Evolutionary conservation across 2,113 vertebrate species (phyloP).

Genomic region (Pelodiscus sinensis): DNA sequence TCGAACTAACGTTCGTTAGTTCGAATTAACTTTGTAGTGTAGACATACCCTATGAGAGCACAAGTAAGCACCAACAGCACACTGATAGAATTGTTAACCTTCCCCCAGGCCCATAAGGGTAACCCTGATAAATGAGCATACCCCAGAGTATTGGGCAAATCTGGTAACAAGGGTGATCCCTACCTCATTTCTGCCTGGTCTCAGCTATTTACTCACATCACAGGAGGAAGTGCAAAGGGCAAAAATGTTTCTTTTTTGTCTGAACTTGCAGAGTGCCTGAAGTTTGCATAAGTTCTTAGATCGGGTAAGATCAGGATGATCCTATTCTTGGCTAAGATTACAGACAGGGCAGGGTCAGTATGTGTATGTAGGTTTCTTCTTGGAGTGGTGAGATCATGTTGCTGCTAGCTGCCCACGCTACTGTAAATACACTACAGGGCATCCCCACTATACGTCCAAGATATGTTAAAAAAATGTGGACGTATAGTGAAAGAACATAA

Average conservation of each 20-base stretch:
- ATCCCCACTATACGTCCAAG: too few relatives aligned
- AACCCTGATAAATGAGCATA: too few relatives aligned
- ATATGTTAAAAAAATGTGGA: too few relatives aligned
- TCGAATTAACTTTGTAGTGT: too few relatives aligned
- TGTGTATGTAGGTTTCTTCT: neutral
- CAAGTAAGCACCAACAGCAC: too few relatives aligned
- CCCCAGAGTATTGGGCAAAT: too few relatives aligned
- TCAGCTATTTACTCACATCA: slow-evolving; percentile 23
- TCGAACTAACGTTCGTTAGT: too few relatives aligned
- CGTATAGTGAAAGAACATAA: too few relatives aligned
- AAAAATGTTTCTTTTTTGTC: slow-evolving; percentile 49
- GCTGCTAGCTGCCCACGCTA: neutral
- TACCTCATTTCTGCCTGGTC: slow-evolving; percentile 24
- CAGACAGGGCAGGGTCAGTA: slow-evolving; percentile 8
- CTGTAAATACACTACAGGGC: neutral
- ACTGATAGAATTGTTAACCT: too few relatives aligned
- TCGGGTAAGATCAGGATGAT: slow-evolving; percentile 54
- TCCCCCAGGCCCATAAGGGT: too few relatives aligned
- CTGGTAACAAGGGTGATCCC: neutral
- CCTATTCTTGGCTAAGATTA: slow-evolving; percentile 31
- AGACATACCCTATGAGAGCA: too few relatives aligned
- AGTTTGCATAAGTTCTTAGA: slow-evolving; percentile 38
- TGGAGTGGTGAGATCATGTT: neutral
- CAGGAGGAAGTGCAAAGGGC: slow-evolving; percentile 36
- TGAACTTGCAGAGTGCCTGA: slow-evolving; percentile 37